These are phyloP conservation scores for Tetrapedia diversipes DNA, from an alignment of 2,888 invertebrate genomes.

Conservation along the genomic window DNA sequence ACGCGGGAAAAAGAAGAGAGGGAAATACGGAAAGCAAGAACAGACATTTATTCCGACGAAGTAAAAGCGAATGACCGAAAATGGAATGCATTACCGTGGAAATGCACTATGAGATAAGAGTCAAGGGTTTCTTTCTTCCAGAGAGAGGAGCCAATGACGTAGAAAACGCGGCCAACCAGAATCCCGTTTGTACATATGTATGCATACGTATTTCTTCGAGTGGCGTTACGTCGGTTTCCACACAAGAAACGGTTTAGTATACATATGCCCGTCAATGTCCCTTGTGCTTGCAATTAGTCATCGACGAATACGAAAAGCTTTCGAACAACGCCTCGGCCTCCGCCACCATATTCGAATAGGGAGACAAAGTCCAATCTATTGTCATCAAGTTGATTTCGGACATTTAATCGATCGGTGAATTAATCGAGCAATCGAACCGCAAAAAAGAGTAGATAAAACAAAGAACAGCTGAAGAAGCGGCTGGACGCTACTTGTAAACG, in stretches of 20 bases:
- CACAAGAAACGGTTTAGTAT: conserved; percentile 23
- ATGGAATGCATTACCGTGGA: conserved; percentile 19
- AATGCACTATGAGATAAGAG: conserved; percentile 35
- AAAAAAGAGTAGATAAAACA: conserved; percentile 42
- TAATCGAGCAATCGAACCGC: background rate
- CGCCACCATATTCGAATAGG: conserved; percentile 36
- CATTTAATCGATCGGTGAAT: conserved; percentile 9
- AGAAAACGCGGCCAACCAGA: conserved; percentile 16
- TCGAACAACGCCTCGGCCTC: background rate
- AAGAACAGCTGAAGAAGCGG: conserved; percentile 35
- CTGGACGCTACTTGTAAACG: conserved; percentile 39
- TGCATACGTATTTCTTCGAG: conserved; percentile 18
- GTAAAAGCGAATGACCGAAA: conserved; percentile 12
- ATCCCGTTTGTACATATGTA: conserved; percentile 24
- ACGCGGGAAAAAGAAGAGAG: conserved; percentile 47
- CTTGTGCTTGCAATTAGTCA: conserved; percentile 49
- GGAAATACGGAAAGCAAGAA: background rate
- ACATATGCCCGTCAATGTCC: conserved; percentile 1
- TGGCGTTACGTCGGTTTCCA: conserved; percentile 19
- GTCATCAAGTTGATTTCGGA: background rate
- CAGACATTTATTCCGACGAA: background rate
- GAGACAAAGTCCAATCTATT: conserved; percentile 25
- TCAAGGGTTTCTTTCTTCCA: conserved; percentile 37
- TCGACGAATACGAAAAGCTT: conserved; percentile 53
- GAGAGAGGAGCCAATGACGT: conserved; percentile 40